A percentile compares a stretch with the other conserved stretches of the same genome.
phyloP scores from a whole-genome alignment of 2,113 vertebrate species.

The Isichthys henryi region DNA sequence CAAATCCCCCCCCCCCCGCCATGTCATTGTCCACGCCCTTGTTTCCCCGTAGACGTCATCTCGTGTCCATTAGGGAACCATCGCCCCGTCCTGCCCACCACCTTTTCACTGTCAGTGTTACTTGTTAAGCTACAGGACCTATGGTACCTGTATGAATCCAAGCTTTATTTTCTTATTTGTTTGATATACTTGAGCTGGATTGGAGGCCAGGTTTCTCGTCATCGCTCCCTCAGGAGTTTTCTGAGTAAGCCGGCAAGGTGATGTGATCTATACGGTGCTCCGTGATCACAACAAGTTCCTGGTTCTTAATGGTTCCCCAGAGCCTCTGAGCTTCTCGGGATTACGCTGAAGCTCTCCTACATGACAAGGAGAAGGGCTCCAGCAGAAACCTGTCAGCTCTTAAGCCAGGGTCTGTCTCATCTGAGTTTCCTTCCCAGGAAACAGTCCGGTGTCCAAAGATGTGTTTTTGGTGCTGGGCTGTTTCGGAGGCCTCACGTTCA shows the following conservation, averaged over 20 bases:
- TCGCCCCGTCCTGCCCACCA: not conserved
- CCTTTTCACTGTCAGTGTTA: not conserved
- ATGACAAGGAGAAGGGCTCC: not conserved
- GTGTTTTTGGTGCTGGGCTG: constrained; percentile 5
- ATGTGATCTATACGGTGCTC: not conserved
- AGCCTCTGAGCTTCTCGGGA: not conserved
- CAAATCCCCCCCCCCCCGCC: not conserved
- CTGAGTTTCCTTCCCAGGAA: constrained; percentile 19
- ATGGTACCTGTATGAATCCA: not conserved
- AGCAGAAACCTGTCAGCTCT: constrained; percentile 19
- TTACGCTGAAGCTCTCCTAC: constrained; percentile 1
- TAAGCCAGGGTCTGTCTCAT: constrained; percentile 31
- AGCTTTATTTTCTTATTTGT: not conserved
- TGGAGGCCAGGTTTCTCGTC: not conserved
- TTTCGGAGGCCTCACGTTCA: not conserved
- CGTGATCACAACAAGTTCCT: constrained; percentile 21
- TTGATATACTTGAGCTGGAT: not conserved
- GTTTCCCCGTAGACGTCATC: not conserved
- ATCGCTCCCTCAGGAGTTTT: not conserved
- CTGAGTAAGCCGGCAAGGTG: not conserved
- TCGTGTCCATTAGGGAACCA: not conserved
- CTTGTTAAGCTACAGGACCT: not conserved
- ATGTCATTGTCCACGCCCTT: not conserved
- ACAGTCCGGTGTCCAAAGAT: constrained; percentile 1
- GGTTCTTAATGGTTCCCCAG: constrained; percentile 23